These are phyloP conservation scores for Orthochromis malagaraziensis DNA, from an alignment of 2,113 vertebrate genomes.

Conservation along the genomic window DNA sequence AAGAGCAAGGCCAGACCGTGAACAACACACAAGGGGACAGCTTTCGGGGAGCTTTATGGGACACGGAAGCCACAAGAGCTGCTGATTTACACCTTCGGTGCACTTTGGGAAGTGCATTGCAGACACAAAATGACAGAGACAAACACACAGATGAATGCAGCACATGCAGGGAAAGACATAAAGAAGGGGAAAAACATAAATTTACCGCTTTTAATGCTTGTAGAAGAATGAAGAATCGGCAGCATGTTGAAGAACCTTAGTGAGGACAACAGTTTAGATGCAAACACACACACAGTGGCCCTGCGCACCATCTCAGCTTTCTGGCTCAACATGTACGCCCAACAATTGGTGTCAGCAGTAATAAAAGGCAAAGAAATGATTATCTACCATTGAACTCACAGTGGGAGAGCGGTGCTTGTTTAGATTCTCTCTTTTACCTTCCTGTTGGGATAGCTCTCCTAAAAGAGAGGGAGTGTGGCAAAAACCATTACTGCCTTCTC, in stretches of 20 bases:
- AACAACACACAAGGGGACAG: neutral
- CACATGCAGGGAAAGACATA: neutral
- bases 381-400: slow-evolving; percentile 1
- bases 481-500: neutral
- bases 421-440: neutral
- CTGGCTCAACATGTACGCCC: neutral
- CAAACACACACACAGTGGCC: neutral
- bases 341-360: neutral
- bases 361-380: slow-evolving; percentile 17
- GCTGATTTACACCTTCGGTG: slow-evolving; percentile 18
- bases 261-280: neutral
- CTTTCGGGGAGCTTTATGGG: slow-evolving; percentile 4
- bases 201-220: neutral
- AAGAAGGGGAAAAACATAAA: neutral
- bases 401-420: neutral
- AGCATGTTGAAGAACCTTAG: neutral
- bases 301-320: neutral
- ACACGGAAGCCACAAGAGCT: neutral
- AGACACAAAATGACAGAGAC: neutral
- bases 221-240: neutral
- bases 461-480: neutral
- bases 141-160: neutral
- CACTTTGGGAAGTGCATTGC: neutral
- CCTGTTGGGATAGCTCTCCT: neutral
- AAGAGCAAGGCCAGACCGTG: neutral